Evolutionary conservation across 2,888 invertebrate genomes (phyloP), one percentile per base, ranked within the genome.

Genomic region (Fragum whitleyi): DNA sequence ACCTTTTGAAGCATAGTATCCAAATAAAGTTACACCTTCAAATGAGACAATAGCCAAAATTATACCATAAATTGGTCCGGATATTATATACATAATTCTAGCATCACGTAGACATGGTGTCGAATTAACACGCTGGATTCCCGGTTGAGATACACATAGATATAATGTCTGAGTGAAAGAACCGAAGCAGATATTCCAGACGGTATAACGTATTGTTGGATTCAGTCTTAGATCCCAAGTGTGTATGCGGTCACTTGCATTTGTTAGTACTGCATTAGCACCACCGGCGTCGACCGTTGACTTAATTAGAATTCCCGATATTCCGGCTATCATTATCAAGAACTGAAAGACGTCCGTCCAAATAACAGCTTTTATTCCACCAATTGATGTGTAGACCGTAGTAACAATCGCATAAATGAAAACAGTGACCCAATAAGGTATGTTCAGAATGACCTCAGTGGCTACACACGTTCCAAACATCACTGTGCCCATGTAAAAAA

Each of bases 361-460:
- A n/a, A n/a, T 79, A 19, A 75, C 79, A n/a, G 79, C 79, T n/a
- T 72, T 75, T 53, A 79, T 75, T 32, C 75, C 75, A 9, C 79
- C 79, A 6, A 79, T 62, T 1, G 75, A 75, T 6, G 79, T 79
- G 47, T 79, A 79, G 19, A 79, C 65, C 14, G 79, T 55, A 1
- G 79, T 76, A 0, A 79, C 71, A 0, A 51, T 32, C 9, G 79
- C 75, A 42, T 75, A 79, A 19, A 75, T 57, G 1, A 79, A 14
- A 19, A 79, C 62, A 6, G 75, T 79, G 0, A 53, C 79, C 75
- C 79, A 79, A 53, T 69, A 79, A 3, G 79, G 79, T 2, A 79
- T 68, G n/a, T 51, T 59, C 7, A 75, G 51, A 6, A 79, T 70
- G 19, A 73, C 65, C 14, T 74, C 70, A 11, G 70, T 23, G 14